Evolutionary conservation across 2,797 vertebrate species (phyloP), one percentile per base, ranked within the genome.

Genomic region (Neomorphus geoffroyi): DNA sequence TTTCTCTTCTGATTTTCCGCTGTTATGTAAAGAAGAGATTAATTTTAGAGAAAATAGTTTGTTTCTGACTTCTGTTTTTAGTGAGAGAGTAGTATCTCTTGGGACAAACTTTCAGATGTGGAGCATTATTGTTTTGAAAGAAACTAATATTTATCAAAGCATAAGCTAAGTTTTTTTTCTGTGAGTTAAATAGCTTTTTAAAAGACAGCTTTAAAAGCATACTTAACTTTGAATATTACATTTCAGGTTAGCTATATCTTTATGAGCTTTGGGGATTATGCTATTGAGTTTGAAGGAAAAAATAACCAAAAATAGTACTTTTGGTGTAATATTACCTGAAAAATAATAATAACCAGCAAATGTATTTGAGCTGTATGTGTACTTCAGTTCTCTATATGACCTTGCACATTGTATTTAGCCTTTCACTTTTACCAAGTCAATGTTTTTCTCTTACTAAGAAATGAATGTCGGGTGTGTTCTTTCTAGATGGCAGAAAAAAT

Each of bases 21-120:
- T 87, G 18, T 62, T 62, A 27, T 16, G 6, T 93, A 73, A 95
- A 93, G 67, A 62, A 66, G 30, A 75, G 62, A 69, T 75, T 92
- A 78, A 62, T 88, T 67, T 75, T 51, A 67, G 64, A 90, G 48
- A 64, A 92, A 84, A 33, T 18, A 22, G 26, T 57, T 94, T 3
- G 2, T 78, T 91, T 86, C 83, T 90, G 86, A 73, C 66, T 94
- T 92, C 43, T 77, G 60, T 35, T 92, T 93, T 90, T 90, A 83
- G 80, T 86, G 21, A 86, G 50, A 90, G 90, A 73, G 62, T 61
- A 72, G 17, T 46, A 22, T 79, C 71, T 90, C 73, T 73, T 90
- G 86, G 43, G 64, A 82, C 71, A 50, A 82, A n/a, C 57, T 73
- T 92, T 85, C 61, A 91, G 46, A 60, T 85, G 35, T 30, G 33